These are phyloP conservation scores for Chironomus striatipennis DNA, from an alignment of 1,140 invertebrate species.

Conservation along the genomic window DNA sequence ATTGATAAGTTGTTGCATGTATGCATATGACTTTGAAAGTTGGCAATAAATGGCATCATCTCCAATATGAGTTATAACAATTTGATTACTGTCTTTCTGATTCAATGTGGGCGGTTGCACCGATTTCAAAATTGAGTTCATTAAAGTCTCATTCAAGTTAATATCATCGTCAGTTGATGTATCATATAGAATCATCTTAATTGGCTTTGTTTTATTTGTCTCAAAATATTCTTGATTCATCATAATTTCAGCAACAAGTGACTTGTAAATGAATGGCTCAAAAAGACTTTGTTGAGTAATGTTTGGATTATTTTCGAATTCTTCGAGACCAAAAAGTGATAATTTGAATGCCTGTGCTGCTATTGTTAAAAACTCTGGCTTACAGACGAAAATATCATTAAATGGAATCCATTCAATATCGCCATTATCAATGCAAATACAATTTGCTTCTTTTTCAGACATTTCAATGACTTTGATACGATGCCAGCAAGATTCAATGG, in stretches of 20 bases:
- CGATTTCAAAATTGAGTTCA: slow-evolving; percentile 31
- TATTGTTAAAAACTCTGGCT: slow-evolving; percentile 31
- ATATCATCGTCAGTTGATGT: slow-evolving; percentile 37
- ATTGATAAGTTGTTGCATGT: slow-evolving; percentile 30
- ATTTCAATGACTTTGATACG: slow-evolving; percentile 34
- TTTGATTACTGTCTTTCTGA: slow-evolving; percentile 25
- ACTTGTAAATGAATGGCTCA: slow-evolving; percentile 31
- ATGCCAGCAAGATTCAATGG: slow-evolving; percentile 35
- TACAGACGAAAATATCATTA: slow-evolving; percentile 31
- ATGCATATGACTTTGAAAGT: slow-evolving; percentile 26
- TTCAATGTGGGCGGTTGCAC: slow-evolving; percentile 32
- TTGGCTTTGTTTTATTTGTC: slow-evolving; percentile 27
- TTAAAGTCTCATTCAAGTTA: slow-evolving; percentile 35
- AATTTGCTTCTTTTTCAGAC: slow-evolving; percentile 29
- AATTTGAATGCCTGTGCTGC: slow-evolving; percentile 36
- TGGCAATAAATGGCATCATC: slow-evolving; percentile 36
- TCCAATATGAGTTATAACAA: slow-evolving; percentile 35
- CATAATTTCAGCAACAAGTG: slow-evolving; percentile 34
- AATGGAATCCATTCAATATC: slow-evolving; percentile 32
- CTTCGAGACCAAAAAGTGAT: slow-evolving; percentile 36
- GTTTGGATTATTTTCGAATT: slow-evolving; percentile 38
- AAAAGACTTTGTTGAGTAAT: slow-evolving; percentile 29
- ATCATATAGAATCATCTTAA: slow-evolving; percentile 36
- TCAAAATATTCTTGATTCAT: slow-evolving; percentile 32
- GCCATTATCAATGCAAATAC: slow-evolving; percentile 37